Evolutionary conservation across 2,888 invertebrate genomes (phyloP).

Genomic region (Gasteruption jaculator): DNA sequence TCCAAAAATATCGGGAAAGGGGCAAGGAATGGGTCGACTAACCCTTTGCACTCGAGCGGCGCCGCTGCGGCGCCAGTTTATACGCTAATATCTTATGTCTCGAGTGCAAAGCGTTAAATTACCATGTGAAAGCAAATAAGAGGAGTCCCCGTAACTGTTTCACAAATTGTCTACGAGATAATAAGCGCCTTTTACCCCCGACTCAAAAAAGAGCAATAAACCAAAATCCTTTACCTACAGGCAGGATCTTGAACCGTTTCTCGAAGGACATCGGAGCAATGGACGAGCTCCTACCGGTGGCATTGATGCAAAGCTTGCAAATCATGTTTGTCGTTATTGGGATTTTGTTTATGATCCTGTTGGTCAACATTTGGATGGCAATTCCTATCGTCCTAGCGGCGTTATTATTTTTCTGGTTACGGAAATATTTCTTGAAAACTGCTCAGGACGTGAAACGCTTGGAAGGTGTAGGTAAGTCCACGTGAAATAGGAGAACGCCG

Average conservation of each 20-base stretch:
- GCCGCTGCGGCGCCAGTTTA: too few relatives aligned
- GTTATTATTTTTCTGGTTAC: constrained; percentile 59
- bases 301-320: constrained; percentile 57
- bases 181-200: too few relatives aligned
- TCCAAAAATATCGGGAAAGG: too few relatives aligned
- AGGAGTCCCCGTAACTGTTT: too few relatives aligned
- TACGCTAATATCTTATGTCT: too few relatives aligned
- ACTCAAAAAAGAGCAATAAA: too few relatives aligned
- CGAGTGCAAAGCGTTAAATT: too few relatives aligned
- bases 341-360: constrained; percentile 51
- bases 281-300: constrained; percentile 57
- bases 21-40: too few relatives aligned
- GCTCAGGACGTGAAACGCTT: constrained; percentile 69
- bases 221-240: constrained; percentile 28
- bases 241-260: constrained; percentile 68
- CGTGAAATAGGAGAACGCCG: too few relatives aligned
- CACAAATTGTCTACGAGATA: too few relatives aligned
- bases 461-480: constrained; percentile 55
- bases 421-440: constrained; percentile 63
- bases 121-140: too few relatives aligned
- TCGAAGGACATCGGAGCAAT: constrained; percentile 69
- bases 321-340: constrained; percentile 51
- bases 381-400: constrained; percentile 61
- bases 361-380: constrained; percentile 66
- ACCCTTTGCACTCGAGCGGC: too few relatives aligned